A percentile compares a stretch with the other conserved stretches of the same genome.
phyloP scores from a whole-genome alignment of 2,888 invertebrate species.

The Cantharis nigra region DNA sequence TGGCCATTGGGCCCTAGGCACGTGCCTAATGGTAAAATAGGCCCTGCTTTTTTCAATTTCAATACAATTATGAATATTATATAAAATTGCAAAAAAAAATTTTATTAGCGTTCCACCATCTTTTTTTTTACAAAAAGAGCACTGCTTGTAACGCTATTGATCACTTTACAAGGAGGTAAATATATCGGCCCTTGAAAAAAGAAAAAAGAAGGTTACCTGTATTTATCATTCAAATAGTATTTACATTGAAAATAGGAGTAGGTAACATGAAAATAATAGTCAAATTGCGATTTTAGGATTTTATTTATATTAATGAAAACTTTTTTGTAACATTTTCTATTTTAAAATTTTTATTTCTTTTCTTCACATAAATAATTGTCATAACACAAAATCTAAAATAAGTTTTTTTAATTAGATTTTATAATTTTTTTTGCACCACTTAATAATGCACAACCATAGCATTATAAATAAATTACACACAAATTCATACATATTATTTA shows the following conservation, averaged over 20 bases:
- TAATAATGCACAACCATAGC: constrained; percentile 35
- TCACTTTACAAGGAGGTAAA: no score
- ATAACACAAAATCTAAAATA: constrained; percentile 39
- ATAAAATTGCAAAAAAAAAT: no score
- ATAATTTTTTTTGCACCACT: constrained; percentile 33
- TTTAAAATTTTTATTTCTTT: constrained; percentile 49
- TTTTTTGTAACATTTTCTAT: constrained; percentile 33
- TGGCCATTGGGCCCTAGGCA: no score
- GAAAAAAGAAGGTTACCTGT: no score
- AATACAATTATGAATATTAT: no score
- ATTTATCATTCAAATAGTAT: no score
- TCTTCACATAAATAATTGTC: constrained; percentile 36
- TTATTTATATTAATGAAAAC: constrained; percentile 22
- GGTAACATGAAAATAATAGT: not conserved
- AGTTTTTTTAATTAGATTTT: constrained; percentile 31
- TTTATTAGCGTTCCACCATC: no score
- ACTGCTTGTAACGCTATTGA: no score
- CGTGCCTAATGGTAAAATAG: no score
- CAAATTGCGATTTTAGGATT: constrained; percentile 3
- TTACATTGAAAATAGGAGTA: not conserved
- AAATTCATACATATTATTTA: constrained; percentile 33
- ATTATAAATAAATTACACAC: constrained; percentile 34
- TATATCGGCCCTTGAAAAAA: no score
- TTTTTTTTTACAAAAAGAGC: no score
- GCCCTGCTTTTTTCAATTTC: no score